A percentile compares a stretch with the other conserved stretches of the same genome.
These are phyloP conservation scores for Catalaphyllia jardinei DNA, from an alignment of 64 coral and sea anemone genomes.

Conservation along the genomic window DNA sequence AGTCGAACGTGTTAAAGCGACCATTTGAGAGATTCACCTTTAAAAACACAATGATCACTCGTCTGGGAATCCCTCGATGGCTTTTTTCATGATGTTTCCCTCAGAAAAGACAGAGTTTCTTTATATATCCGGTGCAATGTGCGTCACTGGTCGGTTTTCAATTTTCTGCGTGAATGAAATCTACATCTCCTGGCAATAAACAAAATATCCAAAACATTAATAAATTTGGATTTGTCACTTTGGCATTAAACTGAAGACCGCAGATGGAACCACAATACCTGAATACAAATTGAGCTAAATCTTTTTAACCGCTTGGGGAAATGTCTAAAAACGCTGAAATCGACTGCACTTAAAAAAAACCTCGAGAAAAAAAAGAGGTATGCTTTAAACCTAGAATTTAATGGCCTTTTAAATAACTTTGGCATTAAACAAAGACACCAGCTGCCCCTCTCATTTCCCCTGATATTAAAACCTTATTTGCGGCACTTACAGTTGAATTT, in stretches of 20 bases:
- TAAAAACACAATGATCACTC: background rate
- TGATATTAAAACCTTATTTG: background rate
- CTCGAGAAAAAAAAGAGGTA: background rate
- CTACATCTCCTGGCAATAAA: background rate
- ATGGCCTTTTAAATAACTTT: background rate
- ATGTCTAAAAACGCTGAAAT: background rate
- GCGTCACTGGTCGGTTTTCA: background rate
- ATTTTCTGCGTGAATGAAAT: background rate
- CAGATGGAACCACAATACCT: background rate
- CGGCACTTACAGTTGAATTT: background rate
- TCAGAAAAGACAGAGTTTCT: background rate
- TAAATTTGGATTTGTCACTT: background rate
- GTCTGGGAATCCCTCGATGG: background rate
- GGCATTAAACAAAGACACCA: background rate
- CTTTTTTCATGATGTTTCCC: background rate
- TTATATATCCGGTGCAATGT: background rate
- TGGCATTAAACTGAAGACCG: background rate
- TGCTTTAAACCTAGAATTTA: background rate
- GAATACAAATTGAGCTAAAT: background rate
- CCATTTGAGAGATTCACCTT: background rate
- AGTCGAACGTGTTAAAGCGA: background rate
- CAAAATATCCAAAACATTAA: background rate
- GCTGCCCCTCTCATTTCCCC: background rate
- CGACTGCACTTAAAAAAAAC: background rate
- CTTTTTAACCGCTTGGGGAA: background rate